Evolutionary conservation across 2,797 vertebrate species (phyloP), one percentile per base, ranked within the genome.

Genomic region (Botia kubotai): DNA sequence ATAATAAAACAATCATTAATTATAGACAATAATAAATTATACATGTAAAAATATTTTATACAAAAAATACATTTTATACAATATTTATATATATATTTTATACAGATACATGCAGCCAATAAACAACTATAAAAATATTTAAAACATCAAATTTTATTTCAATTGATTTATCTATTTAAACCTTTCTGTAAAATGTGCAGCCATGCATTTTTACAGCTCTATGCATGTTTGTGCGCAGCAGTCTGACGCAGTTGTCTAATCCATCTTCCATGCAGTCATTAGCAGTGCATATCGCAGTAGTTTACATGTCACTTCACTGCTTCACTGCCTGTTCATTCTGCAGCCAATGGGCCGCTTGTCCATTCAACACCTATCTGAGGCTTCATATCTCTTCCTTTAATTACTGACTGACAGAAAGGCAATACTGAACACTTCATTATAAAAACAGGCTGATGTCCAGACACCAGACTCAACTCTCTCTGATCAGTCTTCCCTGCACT

Each of bases 341-440:
- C 84, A 88, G 85, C 89, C 82, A 75, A 82, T 52, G 84, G 46
- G 86, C 90, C 88, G 81, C 72, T 82, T 84, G 82, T 90, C 88
- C 87, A 90, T 92, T 91, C 91, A 91, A 87, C 88, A 89, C 90
- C 87, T 92, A 91, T 92, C 90, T 90, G 86, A 87, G 81, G 86
- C 87, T 86, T 90, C 90, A 92, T 93, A 93, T 93, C 91, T 93
- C 90, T 92, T 86, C 23, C 86, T 75, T 86, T 94, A 94, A 94
- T 94, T 92, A 91, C 92, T 93, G 93, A 97, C 93, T 97, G 97
- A 97, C 96, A 98, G 97, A 96, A 97, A 97, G 94, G 95, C 96
- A 95, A 97, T 97, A 96, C 93, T 94, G 95, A 95, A 93, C 94
- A 96, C 96, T 97, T 98, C 94, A 97, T 98, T 96, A 97, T 93